Evolutionary conservation across 2,888 invertebrate species (phyloP), one percentile per base, ranked within the genome.

Genomic region (Acrocyrtus sp.): DNA sequence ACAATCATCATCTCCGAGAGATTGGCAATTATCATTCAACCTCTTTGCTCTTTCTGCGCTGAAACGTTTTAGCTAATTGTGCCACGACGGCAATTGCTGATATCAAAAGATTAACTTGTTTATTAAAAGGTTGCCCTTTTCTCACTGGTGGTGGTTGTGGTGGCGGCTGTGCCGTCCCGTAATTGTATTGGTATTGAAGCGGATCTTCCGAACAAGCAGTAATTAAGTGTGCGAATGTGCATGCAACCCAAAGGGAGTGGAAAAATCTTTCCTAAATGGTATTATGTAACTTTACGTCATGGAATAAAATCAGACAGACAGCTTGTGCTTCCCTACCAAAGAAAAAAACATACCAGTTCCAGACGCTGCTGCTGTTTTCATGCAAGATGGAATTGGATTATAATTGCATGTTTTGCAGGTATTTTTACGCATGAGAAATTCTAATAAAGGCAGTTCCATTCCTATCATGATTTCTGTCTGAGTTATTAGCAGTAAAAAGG

Each of bases 241-340:
- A 34, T 34, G 34, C 6, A 34, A 34, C 12, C 6, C 34, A 34
- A 34, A 34, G 34, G 34, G 34, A 34, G 34, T 34, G 34, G 34
- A 34, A 34, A 34, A 8, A 5, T 8, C 34, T 34, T 12, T 34
- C 34, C 34, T 34, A 34, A 34, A 8, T 34, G 34, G n/a, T n/a
- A n/a, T 34, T 34, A 34, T 34, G 34, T 34, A 34, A 34, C n/a
- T n/a, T n/a, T n/a, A n/a, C n/a, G n/a, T n/a, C n/a, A n/a, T n/a
- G n/a, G n/a, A n/a, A n/a, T n/a, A n/a, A n/a, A n/a, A n/a, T 12
- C n/a, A n/a, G n/a, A n/a, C n/a, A 67, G 67, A 67, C 67, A 58
- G 68, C 61, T 60, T 68, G 68, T 68, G 51, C 60, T 10, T 19
- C 26, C n/a, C n/a, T n/a, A n/a, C n/a, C n/a, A n/a, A n/a, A n/a